Conservation (phyloP, 2,797 vertebrate genomes). For the Sebastes minor region DNA sequence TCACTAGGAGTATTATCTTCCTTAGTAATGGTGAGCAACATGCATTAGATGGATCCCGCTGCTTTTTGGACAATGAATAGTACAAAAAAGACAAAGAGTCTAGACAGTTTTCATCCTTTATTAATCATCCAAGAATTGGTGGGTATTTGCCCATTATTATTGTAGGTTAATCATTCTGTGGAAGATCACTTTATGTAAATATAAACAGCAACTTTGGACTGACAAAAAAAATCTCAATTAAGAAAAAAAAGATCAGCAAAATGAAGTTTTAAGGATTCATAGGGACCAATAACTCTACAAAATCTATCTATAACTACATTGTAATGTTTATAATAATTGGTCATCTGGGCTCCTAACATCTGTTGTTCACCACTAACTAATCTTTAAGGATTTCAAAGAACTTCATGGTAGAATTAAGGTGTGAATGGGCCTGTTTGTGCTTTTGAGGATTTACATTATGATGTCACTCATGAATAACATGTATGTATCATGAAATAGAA, state of each 20-base stretch:
- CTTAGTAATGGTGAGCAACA: background rate
- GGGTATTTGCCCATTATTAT: background rate
- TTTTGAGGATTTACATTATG: background rate
- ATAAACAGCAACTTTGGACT: conserved; percentile 12
- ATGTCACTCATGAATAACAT: background rate
- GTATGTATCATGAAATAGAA: background rate
- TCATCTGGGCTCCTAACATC: background rate
- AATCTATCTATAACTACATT: background rate
- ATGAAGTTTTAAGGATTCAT: background rate
- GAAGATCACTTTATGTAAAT: background rate
- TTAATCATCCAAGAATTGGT: background rate
- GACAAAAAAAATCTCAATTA: background rate
- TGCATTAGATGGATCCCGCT: background rate
- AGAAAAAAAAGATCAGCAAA: background rate
- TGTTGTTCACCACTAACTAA: background rate
- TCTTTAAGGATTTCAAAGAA: conserved; percentile 10
- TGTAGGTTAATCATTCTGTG: background rate
- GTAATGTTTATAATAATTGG: background rate
- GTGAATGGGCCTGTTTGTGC: background rate
- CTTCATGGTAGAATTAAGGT: background rate
- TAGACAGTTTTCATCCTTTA: conserved; percentile 8
- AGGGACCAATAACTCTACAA: background rate
- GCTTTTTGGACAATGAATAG: background rate
- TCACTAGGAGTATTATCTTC: background rate
- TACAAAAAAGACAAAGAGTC: background rate